A percentile compares a stretch with the other conserved stretches of the same genome.
phyloP scores from a whole-genome alignment of 2,113 vertebrate genomes.

The Zosterops hypoxanthus region DNA sequence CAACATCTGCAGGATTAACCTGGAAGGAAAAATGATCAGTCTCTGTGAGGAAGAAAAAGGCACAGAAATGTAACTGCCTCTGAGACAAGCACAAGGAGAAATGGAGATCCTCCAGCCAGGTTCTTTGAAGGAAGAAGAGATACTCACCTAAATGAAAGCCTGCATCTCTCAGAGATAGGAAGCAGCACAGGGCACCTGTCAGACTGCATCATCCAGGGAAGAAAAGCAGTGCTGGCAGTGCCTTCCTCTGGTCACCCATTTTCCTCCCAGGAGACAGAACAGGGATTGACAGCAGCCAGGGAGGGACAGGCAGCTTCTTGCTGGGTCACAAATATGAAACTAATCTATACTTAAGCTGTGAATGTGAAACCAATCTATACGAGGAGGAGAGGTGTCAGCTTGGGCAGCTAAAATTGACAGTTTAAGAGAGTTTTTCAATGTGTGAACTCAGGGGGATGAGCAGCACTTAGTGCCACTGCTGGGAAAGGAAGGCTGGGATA shows the following conservation, averaged over 20 bases:
- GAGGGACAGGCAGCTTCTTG: not conserved
- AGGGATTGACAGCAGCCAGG: not conserved
- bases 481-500: not conserved
- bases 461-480: not conserved
- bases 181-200: not conserved
- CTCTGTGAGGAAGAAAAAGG: not conserved
- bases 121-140: not conserved
- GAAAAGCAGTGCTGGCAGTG: not conserved
- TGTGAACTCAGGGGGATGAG: constrained; percentile 13
- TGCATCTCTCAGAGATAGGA: not conserved
- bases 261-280: not conserved
- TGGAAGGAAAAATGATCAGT: not conserved
- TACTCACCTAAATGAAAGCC: not conserved
- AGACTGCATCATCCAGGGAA: not conserved
- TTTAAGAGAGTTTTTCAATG: not conserved
- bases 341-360: not conserved
- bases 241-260: rapidly evolving
- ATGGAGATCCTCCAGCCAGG: not conserved
- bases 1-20: not conserved
- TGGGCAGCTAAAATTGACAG: constrained; percentile 24
- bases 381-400: not conserved
- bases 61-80: not conserved
- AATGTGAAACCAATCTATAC: not conserved
- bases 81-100: not conserved
- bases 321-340: constrained; percentile 15